Evolutionary conservation across 2,888 invertebrate genomes (phyloP), one percentile per base, ranked within the genome.

Genomic region (Drosophila paramelanica): DNA sequence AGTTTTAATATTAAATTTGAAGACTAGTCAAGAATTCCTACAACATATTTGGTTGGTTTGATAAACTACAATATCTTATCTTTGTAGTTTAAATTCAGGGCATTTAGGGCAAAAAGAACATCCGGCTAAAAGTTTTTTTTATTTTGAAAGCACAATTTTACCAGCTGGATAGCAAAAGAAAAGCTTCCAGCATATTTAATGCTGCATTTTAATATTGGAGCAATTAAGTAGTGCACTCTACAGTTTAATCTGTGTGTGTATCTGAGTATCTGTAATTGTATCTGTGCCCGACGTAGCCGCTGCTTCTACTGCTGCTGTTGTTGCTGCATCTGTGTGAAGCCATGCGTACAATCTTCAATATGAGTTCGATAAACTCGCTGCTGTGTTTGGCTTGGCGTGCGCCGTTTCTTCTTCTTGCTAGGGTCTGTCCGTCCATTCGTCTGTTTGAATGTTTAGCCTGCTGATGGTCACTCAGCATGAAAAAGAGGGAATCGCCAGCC

Each of bases 261-360:
- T 41, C 27, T 50, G 49, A 43, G 51, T 25, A 42, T 14, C 23
- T 56, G 36, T 13, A 31, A 49, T 14, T 59, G 33, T 56, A 46
- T 42, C 52, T 60, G 46, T 62, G 60, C 53, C 39, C 10, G 17
- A 66, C 65, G 73, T 25, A 41, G 17, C 8, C 49, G 10, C 3
- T 33, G 33, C 33, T 11, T 27, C 27, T 27, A 6, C 27, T 27
- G 27, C 27, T 27, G 27, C 27, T 27, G 31, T 10, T 31, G 10
- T n/a, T 36, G 67, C 33, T 71, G 52, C 52, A 58, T 61, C 55
- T 60, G 33, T 45, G 89, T 84, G 89, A 74, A 86, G 88, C 85
- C 89, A 86, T 87, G 85, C 85, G 85, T 89, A 79, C 85, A 89
- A 85, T 86, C 89, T 89, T 89, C 85, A 86, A 86, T 86, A 89